phyloP scores from a whole-genome alignment of 2,797 vertebrate species.

The Gouania willdenowi region DNA sequence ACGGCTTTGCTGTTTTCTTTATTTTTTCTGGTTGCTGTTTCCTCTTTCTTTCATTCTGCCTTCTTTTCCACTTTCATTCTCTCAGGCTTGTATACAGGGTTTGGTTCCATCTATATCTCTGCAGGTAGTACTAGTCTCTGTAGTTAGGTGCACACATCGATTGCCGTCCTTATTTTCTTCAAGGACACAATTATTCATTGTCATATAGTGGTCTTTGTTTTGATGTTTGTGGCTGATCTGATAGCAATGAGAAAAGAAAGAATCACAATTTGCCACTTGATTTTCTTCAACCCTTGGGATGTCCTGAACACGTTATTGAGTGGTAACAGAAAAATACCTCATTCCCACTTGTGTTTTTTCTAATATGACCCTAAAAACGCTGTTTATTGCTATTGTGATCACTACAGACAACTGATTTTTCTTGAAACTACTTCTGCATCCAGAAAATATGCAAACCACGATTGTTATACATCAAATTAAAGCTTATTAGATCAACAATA shows the following conservation, averaged over 20 bases:
- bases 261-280: too few relatives aligned
- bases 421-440: too few relatives aligned
- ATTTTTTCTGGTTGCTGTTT: background rate
- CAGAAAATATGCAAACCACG: too few relatives aligned
- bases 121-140: background rate
- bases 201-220: constrained; percentile 2
- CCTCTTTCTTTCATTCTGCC: constrained; percentile 10
- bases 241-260: background rate
- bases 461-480: too few relatives aligned
- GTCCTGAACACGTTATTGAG: too few relatives aligned
- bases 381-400: too few relatives aligned
- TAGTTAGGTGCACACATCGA: constrained; percentile 9
- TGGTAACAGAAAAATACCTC: too few relatives aligned
- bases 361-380: too few relatives aligned
- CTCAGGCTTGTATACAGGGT: background rate
- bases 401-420: too few relatives aligned
- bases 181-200: constrained; percentile 2
- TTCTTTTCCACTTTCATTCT: constrained; percentile 4
- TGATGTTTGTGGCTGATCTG: constrained; percentile 8
- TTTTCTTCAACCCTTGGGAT: too few relatives aligned
- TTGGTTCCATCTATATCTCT: background rate
- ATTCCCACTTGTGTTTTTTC: too few relatives aligned
- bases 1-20: background rate
- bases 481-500: too few relatives aligned
- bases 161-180: constrained; percentile 14